Evolutionary conservation across 2,888 invertebrate species (phyloP).

Genomic region (Vesta saturnalis): DNA sequence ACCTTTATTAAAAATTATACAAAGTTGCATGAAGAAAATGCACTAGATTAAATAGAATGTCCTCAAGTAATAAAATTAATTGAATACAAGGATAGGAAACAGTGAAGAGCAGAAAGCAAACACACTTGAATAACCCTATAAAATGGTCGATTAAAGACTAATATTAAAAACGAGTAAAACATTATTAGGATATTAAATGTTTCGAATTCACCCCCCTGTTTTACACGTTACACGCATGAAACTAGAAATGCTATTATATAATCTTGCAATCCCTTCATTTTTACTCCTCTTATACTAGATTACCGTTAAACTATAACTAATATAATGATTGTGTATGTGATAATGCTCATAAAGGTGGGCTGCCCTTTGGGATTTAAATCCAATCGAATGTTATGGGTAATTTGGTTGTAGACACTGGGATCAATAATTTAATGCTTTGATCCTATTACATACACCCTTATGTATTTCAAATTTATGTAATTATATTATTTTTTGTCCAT

Average conservation of each 20-base stretch:
- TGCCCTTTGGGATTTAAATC: neutral
- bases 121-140: too few species aligned
- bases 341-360: neutral
- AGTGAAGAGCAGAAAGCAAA: too few species aligned
- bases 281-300: neutral
- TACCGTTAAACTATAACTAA: neutral
- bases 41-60: too few species aligned
- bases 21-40: too few species aligned
- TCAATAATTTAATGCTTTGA: conserved; percentile 1
- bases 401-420: neutral
- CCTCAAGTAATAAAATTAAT: too few species aligned
- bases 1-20: too few species aligned
- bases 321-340: neutral
- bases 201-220: neutral
- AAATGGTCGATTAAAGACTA: too few species aligned
- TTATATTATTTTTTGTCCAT: neutral
- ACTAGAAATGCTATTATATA: neutral
- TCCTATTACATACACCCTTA: neutral
- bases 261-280: neutral
- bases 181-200: too few species aligned
- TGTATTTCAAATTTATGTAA: neutral
- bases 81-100: too few species aligned
- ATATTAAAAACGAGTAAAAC: too few species aligned
- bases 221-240: neutral
- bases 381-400: neutral